A percentile compares a stretch with the other conserved stretches of the same genome.
These are phyloP conservation scores for Axis porcinus DNA, from an alignment of 2,113 vertebrate genomes.

Conservation along the genomic window DNA sequence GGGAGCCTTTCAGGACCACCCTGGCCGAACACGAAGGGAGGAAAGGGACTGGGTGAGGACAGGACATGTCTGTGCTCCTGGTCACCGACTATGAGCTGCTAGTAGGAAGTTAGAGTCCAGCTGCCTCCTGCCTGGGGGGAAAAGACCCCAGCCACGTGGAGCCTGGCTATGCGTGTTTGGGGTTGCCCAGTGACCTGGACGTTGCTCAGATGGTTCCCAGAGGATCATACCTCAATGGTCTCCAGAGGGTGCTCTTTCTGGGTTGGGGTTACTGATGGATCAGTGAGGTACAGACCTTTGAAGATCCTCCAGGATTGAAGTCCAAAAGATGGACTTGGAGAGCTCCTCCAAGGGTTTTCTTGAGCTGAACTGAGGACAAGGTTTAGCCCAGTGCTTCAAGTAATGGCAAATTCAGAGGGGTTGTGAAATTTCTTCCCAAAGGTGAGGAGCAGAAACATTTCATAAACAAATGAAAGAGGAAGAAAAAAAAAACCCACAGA, in stretches of 20 bases:
- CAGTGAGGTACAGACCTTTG: fast-evolving
- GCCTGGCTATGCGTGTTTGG: background rate
- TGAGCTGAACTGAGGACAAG: background rate
- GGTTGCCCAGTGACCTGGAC: background rate
- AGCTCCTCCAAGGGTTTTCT: background rate
- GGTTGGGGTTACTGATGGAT: background rate
- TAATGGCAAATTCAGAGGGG: background rate
- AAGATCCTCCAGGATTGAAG: background rate
- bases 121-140: background rate
- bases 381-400: background rate
- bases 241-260: background rate
- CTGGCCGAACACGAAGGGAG: background rate
- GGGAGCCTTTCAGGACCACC: background rate
- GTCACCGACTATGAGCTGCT: background rate
- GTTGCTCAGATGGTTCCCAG: background rate
- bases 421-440: conserved; percentile 35
- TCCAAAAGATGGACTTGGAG: background rate
- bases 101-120: background rate
- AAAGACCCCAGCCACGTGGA: background rate
- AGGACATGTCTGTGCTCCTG: background rate
- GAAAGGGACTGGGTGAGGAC: background rate
- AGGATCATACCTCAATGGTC: background rate
- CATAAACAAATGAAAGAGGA: background rate
- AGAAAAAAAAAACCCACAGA: background rate
- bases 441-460: background rate